Percentiles rank a stretch among this genome's conserved stretches.
These are phyloP conservation scores for Eueides isabella DNA, from an alignment of 1,140 invertebrate species.

Conservation along the genomic window DNA sequence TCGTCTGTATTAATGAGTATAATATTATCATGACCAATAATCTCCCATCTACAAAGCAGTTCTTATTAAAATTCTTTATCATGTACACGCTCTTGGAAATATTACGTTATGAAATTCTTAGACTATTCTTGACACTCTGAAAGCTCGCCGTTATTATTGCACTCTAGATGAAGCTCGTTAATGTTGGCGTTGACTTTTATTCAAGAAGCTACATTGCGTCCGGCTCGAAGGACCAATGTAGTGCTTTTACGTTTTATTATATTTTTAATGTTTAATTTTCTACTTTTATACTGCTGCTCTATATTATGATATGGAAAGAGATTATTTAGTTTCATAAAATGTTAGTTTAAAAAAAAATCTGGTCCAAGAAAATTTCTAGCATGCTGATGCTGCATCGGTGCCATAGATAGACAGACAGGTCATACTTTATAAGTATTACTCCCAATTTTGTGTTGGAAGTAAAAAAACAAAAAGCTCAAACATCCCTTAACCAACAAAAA, in stretches of 20 bases:
- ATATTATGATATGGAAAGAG: no score
- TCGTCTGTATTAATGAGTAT: slow-evolving; percentile 8
- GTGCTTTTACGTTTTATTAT: neutral
- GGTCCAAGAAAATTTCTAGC: no score
- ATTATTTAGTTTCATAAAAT: no score
- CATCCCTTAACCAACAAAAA: no score
- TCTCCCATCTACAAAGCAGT: neutral
- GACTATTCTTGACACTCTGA: neutral
- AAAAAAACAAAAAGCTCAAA: no score
- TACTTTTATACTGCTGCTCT: no score
- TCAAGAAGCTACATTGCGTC: slow-evolving; percentile 6
- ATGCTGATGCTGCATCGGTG: no score
- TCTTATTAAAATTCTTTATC: slow-evolving; percentile 12
- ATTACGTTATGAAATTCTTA: slow-evolving; percentile 5
- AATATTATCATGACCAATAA: slow-evolving; percentile 1
- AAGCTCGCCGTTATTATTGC: slow-evolving; percentile 9
- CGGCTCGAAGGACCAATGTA: slow-evolving; percentile 16
- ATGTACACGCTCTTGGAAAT: neutral
- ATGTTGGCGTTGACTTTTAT: slow-evolving; percentile 20
- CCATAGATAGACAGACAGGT: no score
- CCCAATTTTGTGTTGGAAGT: no score
- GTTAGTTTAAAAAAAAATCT: no score
- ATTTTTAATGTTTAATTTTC: neutral
- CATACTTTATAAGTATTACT: no score
- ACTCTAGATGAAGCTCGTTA: slow-evolving; percentile 1